Percentiles rank a stretch among this genome's conserved stretches.
These are phyloP conservation scores for Heterocephalus glaber DNA, from an alignment of 2,113 vertebrate genomes.

Conservation along the genomic window DNA sequence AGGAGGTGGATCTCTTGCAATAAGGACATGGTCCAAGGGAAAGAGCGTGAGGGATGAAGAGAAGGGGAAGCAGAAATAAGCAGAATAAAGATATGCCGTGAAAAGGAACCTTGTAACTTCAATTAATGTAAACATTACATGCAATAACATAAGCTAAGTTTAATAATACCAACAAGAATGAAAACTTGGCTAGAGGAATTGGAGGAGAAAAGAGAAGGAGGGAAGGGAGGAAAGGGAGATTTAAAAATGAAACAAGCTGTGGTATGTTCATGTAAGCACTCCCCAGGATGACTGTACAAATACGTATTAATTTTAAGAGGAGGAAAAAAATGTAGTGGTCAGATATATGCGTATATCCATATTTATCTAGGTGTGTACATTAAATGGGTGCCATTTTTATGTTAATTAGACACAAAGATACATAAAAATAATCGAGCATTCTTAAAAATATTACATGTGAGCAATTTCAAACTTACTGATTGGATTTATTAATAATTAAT, in stretches of 20 bases:
- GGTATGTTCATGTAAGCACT: background rate
- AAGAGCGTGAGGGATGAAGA: background rate
- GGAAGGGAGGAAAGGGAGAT: background rate
- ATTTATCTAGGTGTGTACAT: background rate
- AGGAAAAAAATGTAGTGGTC: background rate
- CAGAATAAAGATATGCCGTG: background rate
- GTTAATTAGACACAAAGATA: background rate
- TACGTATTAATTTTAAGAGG: background rate
- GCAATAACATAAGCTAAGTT: background rate
- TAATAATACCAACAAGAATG: background rate
- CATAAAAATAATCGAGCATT: background rate
- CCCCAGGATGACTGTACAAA: background rate
- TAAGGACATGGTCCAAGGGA: background rate
- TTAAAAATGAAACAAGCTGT: too few species aligned
- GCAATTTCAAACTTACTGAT: constrained; percentile 83
- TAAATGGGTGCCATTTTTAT: background rate
- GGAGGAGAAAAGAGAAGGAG: background rate
- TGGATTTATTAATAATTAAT: constrained; percentile 84
- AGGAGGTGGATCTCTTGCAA: background rate
- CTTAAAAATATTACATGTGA: constrained; percentile 81
- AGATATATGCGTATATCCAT: background rate
- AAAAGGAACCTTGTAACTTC: background rate
- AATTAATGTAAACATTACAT: background rate
- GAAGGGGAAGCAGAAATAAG: background rate
- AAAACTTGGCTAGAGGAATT: background rate